Evolutionary conservation across 2,888 invertebrate genomes (phyloP), one percentile per base, ranked within the genome.

Genomic region (Chrysotoxum bicinctum): DNA sequence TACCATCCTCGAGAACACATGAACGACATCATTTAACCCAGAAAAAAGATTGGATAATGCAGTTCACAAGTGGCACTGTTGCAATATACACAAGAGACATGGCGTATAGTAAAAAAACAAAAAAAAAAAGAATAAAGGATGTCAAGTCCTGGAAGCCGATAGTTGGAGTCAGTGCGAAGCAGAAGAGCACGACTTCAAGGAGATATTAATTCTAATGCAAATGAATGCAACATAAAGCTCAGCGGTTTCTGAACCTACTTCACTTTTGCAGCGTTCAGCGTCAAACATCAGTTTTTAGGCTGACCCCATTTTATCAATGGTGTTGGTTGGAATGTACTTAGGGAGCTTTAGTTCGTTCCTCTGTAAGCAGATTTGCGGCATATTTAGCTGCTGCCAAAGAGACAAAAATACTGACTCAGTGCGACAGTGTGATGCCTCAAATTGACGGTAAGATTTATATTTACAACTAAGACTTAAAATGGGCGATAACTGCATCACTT

Each of bases 131-230:
- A 40, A 58, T n/a, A 58, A 84, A 78, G 19, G 30, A 72, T 84
- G 84, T 84, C 80, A 84, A 84, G 84, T 76, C 74, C 75, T 72
- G 48, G 58, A 75, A 80, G 60, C 75, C 52, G 52, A 79, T 84
- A 74, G 68, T 21, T 79, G 66, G 35, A 78, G 79, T 75, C 74
- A 66, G 56, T 70, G 56, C 9, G 12, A 35, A 48, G 32, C 23
- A 73, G 56, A 50, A 70, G 43, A 50, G 64, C 52, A 75, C 70
- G 35, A 37, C 74, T 43, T 26, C 70, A 52, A 68, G 60, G 64
- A 66, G 70, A 64, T 56, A 75, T 75, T 70, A 68, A 76, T 84
- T 72, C 68, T 76, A 76, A 84, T 84, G 80, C 84, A 72, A 79
- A 84, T 70, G 69, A 70, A 54, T 75, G 75, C 75, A 60, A 52